These are phyloP conservation scores for Brachypterus glaber DNA, from an alignment of 2,888 invertebrate genomes.

Conservation along the genomic window DNA sequence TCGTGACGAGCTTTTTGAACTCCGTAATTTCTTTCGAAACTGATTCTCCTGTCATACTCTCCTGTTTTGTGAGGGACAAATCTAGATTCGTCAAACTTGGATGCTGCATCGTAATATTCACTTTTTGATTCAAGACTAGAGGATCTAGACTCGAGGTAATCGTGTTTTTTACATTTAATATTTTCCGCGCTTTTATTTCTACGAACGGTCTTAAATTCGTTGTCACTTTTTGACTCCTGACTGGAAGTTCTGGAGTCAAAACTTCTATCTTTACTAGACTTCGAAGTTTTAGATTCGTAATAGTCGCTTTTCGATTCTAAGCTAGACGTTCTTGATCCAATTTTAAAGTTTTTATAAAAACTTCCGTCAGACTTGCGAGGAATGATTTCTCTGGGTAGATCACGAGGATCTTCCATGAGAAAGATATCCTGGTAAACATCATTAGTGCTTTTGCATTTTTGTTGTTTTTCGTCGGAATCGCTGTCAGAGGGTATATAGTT, in stretches of 20 bases:
- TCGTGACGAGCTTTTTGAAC: slow-evolving; percentile 30
- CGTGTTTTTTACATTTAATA: slow-evolving; percentile 26
- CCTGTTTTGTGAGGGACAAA: slow-evolving; percentile 22
- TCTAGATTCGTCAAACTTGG: slow-evolving; percentile 29
- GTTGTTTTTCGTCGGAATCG: slow-evolving; percentile 47
- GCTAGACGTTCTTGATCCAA: slow-evolving; percentile 58
- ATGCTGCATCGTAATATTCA: slow-evolving; percentile 49
- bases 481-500: slow-evolving; percentile 67
- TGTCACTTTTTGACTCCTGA: slow-evolving; percentile 55
- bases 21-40: slow-evolving; percentile 40
- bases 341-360: slow-evolving; percentile 61
- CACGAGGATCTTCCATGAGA: slow-evolving; percentile 66
- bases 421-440: slow-evolving; percentile 69
- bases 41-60: slow-evolving; percentile 38
- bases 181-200: slow-evolving; percentile 31
- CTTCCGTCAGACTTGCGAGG: slow-evolving; percentile 64
- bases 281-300: slow-evolving; percentile 55
- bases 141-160: slow-evolving; percentile 50
- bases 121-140: slow-evolving; percentile 61
- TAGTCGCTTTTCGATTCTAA: slow-evolving; percentile 54
- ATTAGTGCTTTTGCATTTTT: slow-evolving; percentile 56
- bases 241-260: slow-evolving; percentile 53
- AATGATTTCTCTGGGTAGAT: slow-evolving; percentile 60
- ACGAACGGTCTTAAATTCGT: slow-evolving; percentile 31
- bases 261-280: slow-evolving; percentile 50